phyloP scores from a whole-genome alignment of 2,888 invertebrate species.

The Stegana nigrithorax region DNA sequence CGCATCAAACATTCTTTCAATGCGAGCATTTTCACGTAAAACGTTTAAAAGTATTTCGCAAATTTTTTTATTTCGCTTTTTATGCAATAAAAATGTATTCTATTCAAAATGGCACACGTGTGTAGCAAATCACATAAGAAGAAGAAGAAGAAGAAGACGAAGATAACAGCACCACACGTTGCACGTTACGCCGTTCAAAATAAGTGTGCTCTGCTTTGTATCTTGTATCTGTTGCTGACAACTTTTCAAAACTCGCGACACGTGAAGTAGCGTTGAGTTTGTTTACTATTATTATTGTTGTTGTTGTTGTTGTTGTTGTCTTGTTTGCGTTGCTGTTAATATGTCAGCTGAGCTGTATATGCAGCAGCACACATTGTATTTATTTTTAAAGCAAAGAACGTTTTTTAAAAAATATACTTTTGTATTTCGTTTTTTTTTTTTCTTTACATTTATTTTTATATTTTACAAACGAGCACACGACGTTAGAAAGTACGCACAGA shows the following conservation, averaged over 20 bases:
- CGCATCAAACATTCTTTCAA: conserved; percentile 64
- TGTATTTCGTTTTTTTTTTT: conserved; percentile 30
- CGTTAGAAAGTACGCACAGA: conserved; percentile 49
- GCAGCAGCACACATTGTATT: conserved; percentile 9
- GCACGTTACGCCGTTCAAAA: no score
- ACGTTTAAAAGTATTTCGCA: no score
- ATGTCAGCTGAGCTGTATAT: conserved; percentile 7
- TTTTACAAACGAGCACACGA: no score
- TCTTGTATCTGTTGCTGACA: no score
- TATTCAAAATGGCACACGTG: no score
- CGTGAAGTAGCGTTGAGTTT: neutral
- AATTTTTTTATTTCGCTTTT: neutral
- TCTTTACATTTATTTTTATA: no score
- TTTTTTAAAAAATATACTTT: conserved; percentile 6
- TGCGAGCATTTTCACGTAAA: conserved; percentile 50
- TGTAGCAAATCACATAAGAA: neutral
- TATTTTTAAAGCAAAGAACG: neutral
- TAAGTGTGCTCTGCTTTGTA: no score
- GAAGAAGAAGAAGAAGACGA: neutral
- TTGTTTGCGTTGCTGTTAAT: neutral
- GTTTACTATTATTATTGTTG: no score
- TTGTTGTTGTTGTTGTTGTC: neutral
- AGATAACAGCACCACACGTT: no score
- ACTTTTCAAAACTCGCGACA: neutral
- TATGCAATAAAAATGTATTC: no score